Conservation (phyloP, 2,797 vertebrate species). For the Heliangelus exortis region DNA sequence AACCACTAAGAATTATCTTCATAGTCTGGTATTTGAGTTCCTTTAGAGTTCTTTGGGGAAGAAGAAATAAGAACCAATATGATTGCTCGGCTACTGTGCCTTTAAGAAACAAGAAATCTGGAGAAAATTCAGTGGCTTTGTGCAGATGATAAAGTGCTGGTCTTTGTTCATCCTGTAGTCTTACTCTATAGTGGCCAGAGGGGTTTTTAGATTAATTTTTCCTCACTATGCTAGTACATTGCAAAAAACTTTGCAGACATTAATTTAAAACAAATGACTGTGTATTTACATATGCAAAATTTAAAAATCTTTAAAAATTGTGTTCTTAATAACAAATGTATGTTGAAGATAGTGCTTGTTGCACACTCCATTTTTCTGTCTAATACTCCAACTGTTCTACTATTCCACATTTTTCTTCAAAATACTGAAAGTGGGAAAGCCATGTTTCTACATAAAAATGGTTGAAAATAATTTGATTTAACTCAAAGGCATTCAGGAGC, state of each 20-base stretch:
- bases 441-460: slow-evolving; percentile 46
- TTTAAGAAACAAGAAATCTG: background rate
- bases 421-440: background rate
- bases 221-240: background rate
- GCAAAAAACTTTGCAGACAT: slow-evolving; percentile 43
- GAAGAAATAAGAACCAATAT: background rate
- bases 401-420: background rate
- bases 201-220: slow-evolving; percentile 20
- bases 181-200: background rate
- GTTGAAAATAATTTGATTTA: slow-evolving; percentile 58
- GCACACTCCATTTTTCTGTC: background rate
- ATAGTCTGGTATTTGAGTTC: background rate
- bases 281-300: slow-evolving; percentile 56
- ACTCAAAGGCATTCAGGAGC: slow-evolving; percentile 33
- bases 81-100: background rate
- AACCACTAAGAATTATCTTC: background rate
- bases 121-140: background rate
- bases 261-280: slow-evolving; percentile 51
- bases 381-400: slow-evolving; percentile 26
- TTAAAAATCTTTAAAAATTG: background rate
- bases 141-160: background rate
- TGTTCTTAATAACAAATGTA: background rate
- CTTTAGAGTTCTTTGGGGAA: background rate
- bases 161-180: background rate
- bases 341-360: background rate